Evolutionary conservation across 2,113 vertebrate species (phyloP).

Genomic region (Chaenogobius annularis): DNA sequence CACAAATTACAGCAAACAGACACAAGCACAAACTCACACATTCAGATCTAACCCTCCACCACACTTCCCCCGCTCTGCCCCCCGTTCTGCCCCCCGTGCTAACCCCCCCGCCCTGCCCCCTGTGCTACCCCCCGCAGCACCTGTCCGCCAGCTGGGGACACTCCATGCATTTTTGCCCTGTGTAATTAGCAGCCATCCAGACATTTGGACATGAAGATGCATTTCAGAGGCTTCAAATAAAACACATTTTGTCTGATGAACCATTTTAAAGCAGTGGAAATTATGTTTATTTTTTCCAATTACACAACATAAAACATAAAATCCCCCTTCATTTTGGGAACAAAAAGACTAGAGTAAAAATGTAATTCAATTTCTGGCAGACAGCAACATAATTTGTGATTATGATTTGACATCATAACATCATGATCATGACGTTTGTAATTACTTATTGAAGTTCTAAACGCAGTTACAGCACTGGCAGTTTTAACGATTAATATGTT

Average conservation of each 20-base stretch:
- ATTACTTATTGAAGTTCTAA: background rate
- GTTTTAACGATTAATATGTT: background rate
- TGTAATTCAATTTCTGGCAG: background rate
- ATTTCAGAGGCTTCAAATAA: background rate
- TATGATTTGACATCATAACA: too few relatives aligned
- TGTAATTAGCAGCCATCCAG: conserved; percentile 5
- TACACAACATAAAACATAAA: background rate
- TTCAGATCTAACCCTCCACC: background rate
- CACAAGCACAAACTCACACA: background rate
- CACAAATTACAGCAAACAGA: conserved; percentile 22
- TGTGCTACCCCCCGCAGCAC: background rate
- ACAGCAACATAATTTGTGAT: too few relatives aligned
- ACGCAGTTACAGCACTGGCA: background rate
- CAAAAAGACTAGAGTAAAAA: background rate
- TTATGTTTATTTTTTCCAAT: background rate
- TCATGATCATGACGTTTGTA: too few relatives aligned
- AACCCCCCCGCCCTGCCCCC: background rate
- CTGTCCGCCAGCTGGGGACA: conserved; percentile 48
- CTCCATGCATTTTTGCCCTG: conserved; percentile 3
- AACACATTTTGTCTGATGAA: background rate
- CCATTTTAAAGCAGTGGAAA: background rate
- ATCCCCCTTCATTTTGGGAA: background rate
- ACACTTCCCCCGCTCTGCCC: background rate
- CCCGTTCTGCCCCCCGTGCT: background rate
- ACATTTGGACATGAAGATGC: background rate